Base-by-base conservation (phyloP, 35 echinoderm and acorn worm genomes). In the Lytechinus pictus region DNA sequence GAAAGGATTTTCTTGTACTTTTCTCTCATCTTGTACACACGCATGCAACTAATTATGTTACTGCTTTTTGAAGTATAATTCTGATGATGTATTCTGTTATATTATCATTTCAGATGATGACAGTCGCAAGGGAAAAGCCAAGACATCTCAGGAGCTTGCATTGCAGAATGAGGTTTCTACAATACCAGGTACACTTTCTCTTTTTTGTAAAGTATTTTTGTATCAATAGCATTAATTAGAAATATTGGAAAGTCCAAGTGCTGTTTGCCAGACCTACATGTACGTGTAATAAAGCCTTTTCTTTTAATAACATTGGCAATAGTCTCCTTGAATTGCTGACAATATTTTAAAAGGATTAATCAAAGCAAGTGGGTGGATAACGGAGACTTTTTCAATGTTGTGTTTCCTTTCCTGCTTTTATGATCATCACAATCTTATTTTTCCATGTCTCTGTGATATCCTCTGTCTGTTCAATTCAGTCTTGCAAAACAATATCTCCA, bases 51-150 rank as follows among this genome's bases (percentile, higher is more conserved):
- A 58, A 58, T 57, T 57, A 58, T 58, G 56, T 58, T 8, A 58
- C 13, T 58, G 9, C 13, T 9, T 79, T 79, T 5, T 79, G 19
- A 7, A 24, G 4, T 79, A 79, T n/a, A 79, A 79, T 79, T 79
- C 66, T 79, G 1, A 7, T 24, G 24, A 71, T n/a, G 66, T 79
- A 79, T 24, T 79, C 19, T 90, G 6, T 90, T 90, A 51, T 90
- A 52, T 90, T 54, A 4, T 52, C 88, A 12, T 90, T 90, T 90
- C 88, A 90, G 88, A 90, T 90, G 88, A 90, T 90, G 88, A 90
- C 27, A 9, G 16, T 54, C 28, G 88, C 16, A 90, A 90, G 88
- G 16, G 88, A 9, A 90, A 90, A 10, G 52, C 14, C 52, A 90
- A 90, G 5, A 33, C 88, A 10, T 52, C 88, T 8, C 88, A 90